Evolutionary conservation across 2,113 vertebrate species (phyloP).

Genomic region (Scatophagus argus): DNA sequence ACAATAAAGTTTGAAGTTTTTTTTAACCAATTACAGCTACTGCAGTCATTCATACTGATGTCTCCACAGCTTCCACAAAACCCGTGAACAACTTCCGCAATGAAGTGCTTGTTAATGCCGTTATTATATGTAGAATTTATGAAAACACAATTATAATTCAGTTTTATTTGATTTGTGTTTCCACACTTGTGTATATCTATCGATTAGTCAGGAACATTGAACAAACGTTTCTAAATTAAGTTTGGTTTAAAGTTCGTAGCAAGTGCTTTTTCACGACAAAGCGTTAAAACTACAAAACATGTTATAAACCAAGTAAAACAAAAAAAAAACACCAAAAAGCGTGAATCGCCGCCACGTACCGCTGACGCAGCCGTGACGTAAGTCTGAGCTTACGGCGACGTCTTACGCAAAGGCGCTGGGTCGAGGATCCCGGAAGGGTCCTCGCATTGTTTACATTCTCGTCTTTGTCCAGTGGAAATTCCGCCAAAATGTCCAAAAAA

Average conservation of each 20-base stretch:
- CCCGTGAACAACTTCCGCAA: too few relatives aligned
- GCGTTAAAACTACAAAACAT: rapidly evolving
- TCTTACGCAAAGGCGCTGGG: neutral
- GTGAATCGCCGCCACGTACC: neutral
- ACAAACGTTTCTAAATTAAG: neutral
- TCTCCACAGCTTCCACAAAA: too few relatives aligned
- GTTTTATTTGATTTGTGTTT: rapidly evolving
- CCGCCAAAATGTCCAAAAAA: conserved; percentile 52
- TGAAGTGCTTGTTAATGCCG: neutral
- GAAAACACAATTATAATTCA: neutral
- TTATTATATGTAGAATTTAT: neutral
- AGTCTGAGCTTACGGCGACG: neutral
- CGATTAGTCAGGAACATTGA: neutral
- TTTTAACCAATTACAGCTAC: too few relatives aligned
- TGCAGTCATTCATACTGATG: too few relatives aligned
- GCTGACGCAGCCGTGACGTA: conserved; percentile 5
- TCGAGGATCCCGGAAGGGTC: conserved; percentile 50
- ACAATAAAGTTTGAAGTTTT: too few relatives aligned
- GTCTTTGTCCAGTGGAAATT: conserved; percentile 43
- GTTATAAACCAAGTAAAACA: neutral
- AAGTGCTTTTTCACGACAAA: neutral
- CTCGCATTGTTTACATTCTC: conserved; percentile 61
- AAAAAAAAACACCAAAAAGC: neutral
- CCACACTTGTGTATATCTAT: neutral
- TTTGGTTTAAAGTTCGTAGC: neutral